A percentile compares a stretch with the other conserved stretches of the same genome.
Evolutionary conservation across 2,797 vertebrate species (phyloP).

Genomic region (Lepilemur septentrionalis): DNA sequence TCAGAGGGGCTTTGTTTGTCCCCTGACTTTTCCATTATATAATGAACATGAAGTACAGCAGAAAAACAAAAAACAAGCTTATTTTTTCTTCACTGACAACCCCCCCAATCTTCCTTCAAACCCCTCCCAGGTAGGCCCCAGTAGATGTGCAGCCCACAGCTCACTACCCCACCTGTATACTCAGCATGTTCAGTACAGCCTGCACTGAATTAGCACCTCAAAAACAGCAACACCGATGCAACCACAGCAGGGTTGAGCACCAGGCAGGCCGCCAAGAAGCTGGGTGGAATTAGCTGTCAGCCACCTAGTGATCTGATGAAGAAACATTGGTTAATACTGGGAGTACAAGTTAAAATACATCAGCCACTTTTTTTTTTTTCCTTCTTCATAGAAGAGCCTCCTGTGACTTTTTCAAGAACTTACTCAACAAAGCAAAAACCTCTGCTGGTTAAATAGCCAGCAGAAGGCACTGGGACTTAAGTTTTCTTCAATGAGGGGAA

Average conservation of each 20-base stretch:
- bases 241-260: not conserved
- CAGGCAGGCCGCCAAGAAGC: not conserved
- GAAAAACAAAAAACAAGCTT: not conserved
- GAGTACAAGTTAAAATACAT: conserved; percentile 64
- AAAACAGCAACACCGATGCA: not conserved
- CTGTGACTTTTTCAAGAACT: conserved; percentile 34
- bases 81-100: not conserved
- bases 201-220: not conserved
- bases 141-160: not conserved
- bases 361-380: not conserved
- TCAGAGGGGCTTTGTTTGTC: not conserved
- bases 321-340: conserved; percentile 6
- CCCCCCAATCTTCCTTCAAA: not conserved
- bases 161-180: not conserved
- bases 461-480: not conserved
- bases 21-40: not conserved
- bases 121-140: not conserved
- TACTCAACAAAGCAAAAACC: not conserved
- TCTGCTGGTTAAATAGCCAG: not conserved
- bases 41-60: not conserved
- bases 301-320: not conserved
- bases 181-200: not conserved
- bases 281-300: not conserved
- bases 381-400: not conserved
- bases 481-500: not conserved